Percentiles rank a stretch among this genome's conserved stretches.
These are phyloP conservation scores for Tetramorium simillimum DNA, from an alignment of 1,140 invertebrate genomes.

Conservation along the genomic window DNA sequence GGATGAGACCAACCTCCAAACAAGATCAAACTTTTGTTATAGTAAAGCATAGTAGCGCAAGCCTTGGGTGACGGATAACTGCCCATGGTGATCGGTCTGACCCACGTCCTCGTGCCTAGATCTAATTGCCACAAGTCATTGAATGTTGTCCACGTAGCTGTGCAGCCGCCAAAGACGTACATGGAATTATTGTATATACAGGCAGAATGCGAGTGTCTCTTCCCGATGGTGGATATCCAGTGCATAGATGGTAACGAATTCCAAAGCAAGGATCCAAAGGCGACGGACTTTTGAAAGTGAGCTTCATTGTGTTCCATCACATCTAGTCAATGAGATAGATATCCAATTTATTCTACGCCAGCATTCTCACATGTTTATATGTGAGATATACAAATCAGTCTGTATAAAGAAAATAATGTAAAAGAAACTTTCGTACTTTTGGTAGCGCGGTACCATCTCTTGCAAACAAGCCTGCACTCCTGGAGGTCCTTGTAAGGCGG, in stretches of 20 bases:
- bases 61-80: conserved; percentile 98
- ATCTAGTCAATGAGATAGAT: conserved; percentile 86
- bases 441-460: conserved; percentile 92
- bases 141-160: conserved; percentile 97
- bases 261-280: conserved; percentile 90
- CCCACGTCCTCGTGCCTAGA: conserved; percentile 93
- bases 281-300: conserved; percentile 89
- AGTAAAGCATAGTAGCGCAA: conserved; percentile 95
- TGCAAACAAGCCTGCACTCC: conserved; percentile 93
- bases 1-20: conserved; percentile 99
- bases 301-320: conserved; percentile 89
- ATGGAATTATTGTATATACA: conserved; percentile 93
- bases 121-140: conserved; percentile 99
- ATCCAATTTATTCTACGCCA: background rate
- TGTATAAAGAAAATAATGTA: background rate
- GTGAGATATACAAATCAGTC: background rate
- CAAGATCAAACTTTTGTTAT: conserved; percentile 93
- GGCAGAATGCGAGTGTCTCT: conserved; percentile 96
- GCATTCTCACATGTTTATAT: background rate
- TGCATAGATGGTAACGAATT: conserved; percentile 86
- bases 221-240: conserved; percentile 90
- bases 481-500: conserved; percentile 96
- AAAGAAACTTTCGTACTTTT: conserved; percentile 88
- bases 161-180: conserved; percentile 98
- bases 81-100: conserved; percentile 92